These are phyloP conservation scores for Noctuana brunneofusca DNA, from an alignment of 2,888 invertebrate genomes.

Conservation along the genomic window DNA sequence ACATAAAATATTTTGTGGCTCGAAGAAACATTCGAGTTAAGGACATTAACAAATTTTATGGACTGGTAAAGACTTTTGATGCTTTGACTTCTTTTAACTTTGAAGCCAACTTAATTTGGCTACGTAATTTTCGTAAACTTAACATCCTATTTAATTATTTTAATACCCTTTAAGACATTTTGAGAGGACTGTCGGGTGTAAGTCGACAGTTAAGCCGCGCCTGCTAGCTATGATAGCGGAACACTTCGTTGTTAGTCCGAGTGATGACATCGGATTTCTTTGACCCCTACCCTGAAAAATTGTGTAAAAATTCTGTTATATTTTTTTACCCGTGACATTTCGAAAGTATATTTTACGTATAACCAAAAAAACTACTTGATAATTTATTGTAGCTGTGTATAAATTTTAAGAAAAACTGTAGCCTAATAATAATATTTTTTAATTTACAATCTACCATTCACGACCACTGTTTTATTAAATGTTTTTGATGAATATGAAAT, in stretches of 20 bases:
- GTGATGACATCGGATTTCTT: not conserved
- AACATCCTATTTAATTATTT: constrained; percentile 12
- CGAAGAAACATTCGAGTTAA: not conserved
- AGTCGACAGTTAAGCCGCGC: constrained; percentile 28
- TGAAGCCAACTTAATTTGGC: constrained; percentile 5
- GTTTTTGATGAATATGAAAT: constrained; percentile 17
- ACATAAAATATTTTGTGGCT: not conserved
- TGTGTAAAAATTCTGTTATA: not conserved
- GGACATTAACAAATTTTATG: not conserved
- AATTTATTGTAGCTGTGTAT: no score
- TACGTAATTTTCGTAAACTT: constrained; percentile 5
- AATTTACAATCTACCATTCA: not conserved
- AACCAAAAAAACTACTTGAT: no score
- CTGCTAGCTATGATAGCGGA: constrained; percentile 32
- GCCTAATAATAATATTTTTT: not conserved
- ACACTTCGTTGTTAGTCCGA: constrained; percentile 8
- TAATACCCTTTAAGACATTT: constrained; percentile 15
- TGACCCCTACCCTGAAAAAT: not conserved
- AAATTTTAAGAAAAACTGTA: no score
- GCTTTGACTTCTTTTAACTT: constrained; percentile 6
- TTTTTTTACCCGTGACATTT: not conserved
- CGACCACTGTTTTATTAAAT: constrained; percentile 1
- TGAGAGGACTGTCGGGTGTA: constrained; percentile 25
- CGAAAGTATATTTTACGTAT: no score
- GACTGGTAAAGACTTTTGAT: not conserved